Conservation (phyloP, 1,140 invertebrate species). For the Idris sp. region DNA sequence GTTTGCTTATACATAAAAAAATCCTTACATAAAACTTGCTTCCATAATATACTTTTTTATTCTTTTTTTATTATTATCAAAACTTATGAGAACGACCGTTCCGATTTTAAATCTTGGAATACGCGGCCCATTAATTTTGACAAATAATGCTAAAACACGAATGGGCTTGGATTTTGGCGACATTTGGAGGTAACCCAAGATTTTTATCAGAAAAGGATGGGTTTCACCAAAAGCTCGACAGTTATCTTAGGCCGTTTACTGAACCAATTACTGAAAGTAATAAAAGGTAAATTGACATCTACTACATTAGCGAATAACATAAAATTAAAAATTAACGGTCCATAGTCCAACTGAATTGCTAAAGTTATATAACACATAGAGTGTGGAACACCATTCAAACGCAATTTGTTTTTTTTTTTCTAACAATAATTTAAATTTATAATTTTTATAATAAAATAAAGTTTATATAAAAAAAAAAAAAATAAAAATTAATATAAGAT, state of each 20-base stretch:
- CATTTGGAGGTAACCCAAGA: slow-evolving; percentile 49
- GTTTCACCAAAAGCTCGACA: slow-evolving; percentile 25
- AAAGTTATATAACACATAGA: too few relatives aligned
- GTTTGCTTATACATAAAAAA: too few relatives aligned
- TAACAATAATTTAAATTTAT: too few relatives aligned
- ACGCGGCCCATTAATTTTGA: slow-evolving; percentile 45
- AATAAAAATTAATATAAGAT: too few relatives aligned
- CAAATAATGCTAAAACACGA: slow-evolving; percentile 38
- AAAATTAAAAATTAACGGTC: slow-evolving; percentile 11
- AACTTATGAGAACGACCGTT: slow-evolving; percentile 10
- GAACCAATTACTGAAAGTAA: slow-evolving; percentile 19
- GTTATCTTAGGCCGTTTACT: slow-evolving; percentile 15
- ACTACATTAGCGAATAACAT: slow-evolving; percentile 1
- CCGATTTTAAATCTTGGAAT: slow-evolving; percentile 8
- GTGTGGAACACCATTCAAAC: too few relatives aligned
- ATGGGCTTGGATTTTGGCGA: slow-evolving; percentile 32
- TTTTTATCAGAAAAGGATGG: slow-evolving; percentile 29
- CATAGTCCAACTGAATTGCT: background rate
- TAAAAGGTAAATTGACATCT: slow-evolving; percentile 4
- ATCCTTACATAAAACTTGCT: too few relatives aligned
- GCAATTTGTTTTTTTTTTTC: too few relatives aligned
- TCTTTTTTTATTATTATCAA: slow-evolving; percentile 1
- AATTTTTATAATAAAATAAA: too few relatives aligned
- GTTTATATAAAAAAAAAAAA: too few relatives aligned
- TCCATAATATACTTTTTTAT: background rate